Evolutionary conservation across 2,888 invertebrate genomes (phyloP).

Genomic region (Cheilosia impressa): DNA sequence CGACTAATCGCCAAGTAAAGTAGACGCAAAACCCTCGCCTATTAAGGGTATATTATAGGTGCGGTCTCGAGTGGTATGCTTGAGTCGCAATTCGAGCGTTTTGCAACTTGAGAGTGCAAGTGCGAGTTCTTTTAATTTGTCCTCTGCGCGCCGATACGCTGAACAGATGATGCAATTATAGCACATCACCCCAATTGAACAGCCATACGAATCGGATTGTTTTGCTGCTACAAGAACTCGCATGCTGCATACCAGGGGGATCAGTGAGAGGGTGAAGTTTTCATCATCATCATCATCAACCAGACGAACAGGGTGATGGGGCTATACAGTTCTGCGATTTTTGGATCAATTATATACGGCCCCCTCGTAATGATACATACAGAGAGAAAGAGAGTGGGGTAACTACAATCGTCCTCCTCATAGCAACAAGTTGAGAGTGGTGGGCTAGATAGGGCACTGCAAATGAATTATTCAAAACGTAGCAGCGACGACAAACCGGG

Average conservation of each 20-base stretch:
- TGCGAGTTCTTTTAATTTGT: constrained; percentile 70
- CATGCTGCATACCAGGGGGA: constrained; percentile 16
- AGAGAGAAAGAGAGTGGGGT: constrained; percentile 44
- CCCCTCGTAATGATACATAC: constrained; percentile 56
- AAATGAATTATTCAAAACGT: constrained; percentile 73
- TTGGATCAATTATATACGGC: constrained; percentile 64
- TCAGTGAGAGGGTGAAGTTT: constrained; percentile 20
- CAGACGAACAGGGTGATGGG: constrained; percentile 36
- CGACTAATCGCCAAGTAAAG: constrained; percentile 55
- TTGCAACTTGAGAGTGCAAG: constrained; percentile 64
- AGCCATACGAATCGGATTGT: constrained; percentile 24
- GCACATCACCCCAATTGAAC: constrained; percentile 70
- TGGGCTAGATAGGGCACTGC: constrained; percentile 37
- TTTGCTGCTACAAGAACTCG: constrained; percentile 12
- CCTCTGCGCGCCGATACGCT: constrained; percentile 41
- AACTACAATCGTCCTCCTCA: constrained; percentile 52
- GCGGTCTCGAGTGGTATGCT: constrained; percentile 72
- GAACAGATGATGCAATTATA: constrained; percentile 74
- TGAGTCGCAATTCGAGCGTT: constrained; percentile 61
- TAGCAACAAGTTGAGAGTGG: constrained; percentile 70
- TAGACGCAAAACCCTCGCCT: constrained; percentile 22
- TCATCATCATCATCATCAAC: constrained; percentile 58
- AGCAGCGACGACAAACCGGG: constrained; percentile 46
- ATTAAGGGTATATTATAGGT: constrained; percentile 13
- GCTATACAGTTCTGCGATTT: not conserved